phyloP scores from a whole-genome alignment of 1,140 invertebrate genomes.

The Chironomus striatipennis region DNA sequence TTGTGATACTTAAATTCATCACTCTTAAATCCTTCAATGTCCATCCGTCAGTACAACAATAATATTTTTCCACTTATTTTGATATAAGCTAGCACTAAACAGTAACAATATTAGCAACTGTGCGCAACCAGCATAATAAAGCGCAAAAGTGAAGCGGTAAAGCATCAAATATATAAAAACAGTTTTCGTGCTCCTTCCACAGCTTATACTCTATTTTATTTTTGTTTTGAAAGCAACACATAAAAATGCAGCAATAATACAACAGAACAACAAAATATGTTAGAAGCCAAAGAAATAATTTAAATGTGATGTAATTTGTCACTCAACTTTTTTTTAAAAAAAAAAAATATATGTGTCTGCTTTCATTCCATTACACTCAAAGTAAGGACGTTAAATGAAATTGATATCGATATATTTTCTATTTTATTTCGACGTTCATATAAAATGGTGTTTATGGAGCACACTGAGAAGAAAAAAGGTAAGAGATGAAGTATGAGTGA shows the following conservation, averaged over 20 bases:
- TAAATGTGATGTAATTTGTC: slow-evolving; percentile 21
- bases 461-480: not conserved
- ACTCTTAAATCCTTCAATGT: too few relatives aligned
- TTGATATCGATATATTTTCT: slow-evolving; percentile 19
- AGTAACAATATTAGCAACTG: not conserved
- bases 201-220: not conserved
- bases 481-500: not conserved
- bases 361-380: not conserved
- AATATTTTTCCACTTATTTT: too few relatives aligned
- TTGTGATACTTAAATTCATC: too few relatives aligned
- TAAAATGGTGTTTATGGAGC: not conserved
- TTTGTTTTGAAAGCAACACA: not conserved
- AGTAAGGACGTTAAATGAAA: slow-evolving; percentile 21
- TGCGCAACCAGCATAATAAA: not conserved
- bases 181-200: too few relatives aligned
- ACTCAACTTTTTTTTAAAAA: not conserved
- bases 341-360: not conserved
- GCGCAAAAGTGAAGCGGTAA: too few relatives aligned
- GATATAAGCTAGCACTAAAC: too few relatives aligned
- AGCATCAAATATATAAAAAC: not conserved
- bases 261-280: not conserved
- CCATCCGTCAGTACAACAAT: too few relatives aligned
- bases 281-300: slow-evolving; percentile 1
- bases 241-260: not conserved
- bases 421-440: not conserved